Base-by-base conservation (phyloP, 2,113 vertebrate genomes). In the Nansenia antarctica region DNA sequence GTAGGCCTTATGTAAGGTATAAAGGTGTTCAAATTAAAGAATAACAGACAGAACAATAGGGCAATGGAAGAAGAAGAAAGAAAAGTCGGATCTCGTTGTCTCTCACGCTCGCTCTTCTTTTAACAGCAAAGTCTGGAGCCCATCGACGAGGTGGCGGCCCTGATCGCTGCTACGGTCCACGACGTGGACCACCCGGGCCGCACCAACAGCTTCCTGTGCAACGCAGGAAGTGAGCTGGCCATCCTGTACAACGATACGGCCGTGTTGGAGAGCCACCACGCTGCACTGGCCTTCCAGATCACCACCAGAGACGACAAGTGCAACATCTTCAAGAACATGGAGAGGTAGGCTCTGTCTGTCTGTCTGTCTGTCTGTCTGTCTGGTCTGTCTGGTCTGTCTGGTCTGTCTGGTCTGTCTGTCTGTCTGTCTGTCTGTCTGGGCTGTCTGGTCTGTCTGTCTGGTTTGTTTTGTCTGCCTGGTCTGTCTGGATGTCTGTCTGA, bases 301-400 rank as follows among this genome's bases (percentile, higher is more conserved):
- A 98, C 95, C 80, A 91, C 90, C 0, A 79, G 92, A 1, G 94
- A 98, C 9, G 96, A 96, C 32, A 96, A 96, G 81, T 95, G 94
- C 90, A 98, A 98, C 85, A 98, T 99, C 83, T 99, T 99, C 80
- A 97, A 94, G 82, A 96, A 97, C 84, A 95, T 98, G 88, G 96
- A 98, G 80, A 93, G 96, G 98, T 98, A 27, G 78, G 90, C 53
- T 20, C 9, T 15, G 55, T 15, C 27, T 58, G 55, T 15, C 24
- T 27, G 15, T 31, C 4, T 47, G 45, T 47, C 8, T 18, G 45
- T 47, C 45, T 47, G 45, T 8, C 8, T 18, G 7, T 3, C 8
- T n/a, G n/a, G n/a, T n/a, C n/a, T n/a, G n/a, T n/a, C n/a, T n/a
- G n/a, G n/a, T n/a, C n/a, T n/a, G 9, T 3, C 26, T 29, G 18